Evolutionary conservation across 1,140 invertebrate species (phyloP).

Genomic region (Atta cephalotes): DNA sequence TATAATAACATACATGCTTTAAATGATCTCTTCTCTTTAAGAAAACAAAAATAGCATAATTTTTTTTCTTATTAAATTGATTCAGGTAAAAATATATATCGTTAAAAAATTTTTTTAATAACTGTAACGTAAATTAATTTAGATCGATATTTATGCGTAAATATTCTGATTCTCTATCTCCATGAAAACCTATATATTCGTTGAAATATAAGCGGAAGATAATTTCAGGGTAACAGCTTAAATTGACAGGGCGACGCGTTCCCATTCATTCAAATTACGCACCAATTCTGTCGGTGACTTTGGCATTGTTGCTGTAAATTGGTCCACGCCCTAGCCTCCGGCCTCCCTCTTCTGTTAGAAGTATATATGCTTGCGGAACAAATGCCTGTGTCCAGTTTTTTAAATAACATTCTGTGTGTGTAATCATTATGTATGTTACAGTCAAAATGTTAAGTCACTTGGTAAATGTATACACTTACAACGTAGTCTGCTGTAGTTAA

Average conservation of each 20-base stretch:
- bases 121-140: background rate
- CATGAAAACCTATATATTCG: constrained; percentile 73
- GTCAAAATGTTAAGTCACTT: too few species aligned
- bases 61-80: background rate
- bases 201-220: constrained; percentile 80
- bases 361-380: constrained; percentile 54
- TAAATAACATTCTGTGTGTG: constrained; percentile 67
- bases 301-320: constrained; percentile 86
- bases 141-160: constrained; percentile 7
- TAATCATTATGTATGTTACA: constrained; percentile 25
- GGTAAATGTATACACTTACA: too few species aligned
- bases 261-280: constrained; percentile 86
- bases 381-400: constrained; percentile 48
- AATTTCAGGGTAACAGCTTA: constrained; percentile 83
- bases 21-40: background rate
- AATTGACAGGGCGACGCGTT: constrained; percentile 86
- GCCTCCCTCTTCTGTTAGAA: constrained; percentile 42
- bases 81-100: background rate
- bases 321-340: constrained; percentile 84
- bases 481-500: too few species aligned
- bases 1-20: background rate
- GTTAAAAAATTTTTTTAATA: background rate
- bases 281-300: constrained; percentile 86
- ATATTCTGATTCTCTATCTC: background rate
- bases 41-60: background rate